A percentile compares a stretch with the other conserved stretches of the same genome.
phyloP scores from a whole-genome alignment of 64 coral and sea anemone genomes.

The Stichodactyla helianthus region DNA sequence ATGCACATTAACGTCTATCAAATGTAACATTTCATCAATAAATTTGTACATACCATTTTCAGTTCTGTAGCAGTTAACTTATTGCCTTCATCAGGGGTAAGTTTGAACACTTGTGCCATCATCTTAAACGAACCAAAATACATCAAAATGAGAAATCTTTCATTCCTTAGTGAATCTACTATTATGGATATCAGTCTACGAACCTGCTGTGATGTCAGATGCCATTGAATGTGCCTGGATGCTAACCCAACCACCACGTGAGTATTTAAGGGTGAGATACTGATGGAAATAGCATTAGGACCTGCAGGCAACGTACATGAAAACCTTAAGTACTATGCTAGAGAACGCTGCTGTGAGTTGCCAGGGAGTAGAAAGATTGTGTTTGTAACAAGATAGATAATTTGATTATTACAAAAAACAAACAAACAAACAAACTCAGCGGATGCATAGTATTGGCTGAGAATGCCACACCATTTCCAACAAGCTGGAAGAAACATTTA shows the following conservation, averaged over 20 bases:
- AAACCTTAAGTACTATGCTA: too few species aligned
- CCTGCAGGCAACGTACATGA: slow-evolving; percentile 16
- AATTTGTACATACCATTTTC: not conserved
- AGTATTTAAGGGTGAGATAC: slow-evolving; percentile 63
- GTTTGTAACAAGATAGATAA: too few species aligned
- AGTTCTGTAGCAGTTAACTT: slow-evolving; percentile 4
- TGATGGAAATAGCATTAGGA: slow-evolving; percentile 85
- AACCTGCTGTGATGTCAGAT: slow-evolving; percentile 65
- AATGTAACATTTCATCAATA: slow-evolving; percentile 23
- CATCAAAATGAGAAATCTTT: not conserved
- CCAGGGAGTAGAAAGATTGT: too few species aligned
- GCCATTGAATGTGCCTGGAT: slow-evolving; percentile 74
- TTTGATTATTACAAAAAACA: not conserved
- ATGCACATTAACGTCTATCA: too few species aligned
- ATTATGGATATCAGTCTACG: not conserved
- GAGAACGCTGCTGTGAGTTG: too few species aligned
- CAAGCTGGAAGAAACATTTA: too few species aligned
- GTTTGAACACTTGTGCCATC: slow-evolving; percentile 75
- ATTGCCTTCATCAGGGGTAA: slow-evolving; percentile 33
- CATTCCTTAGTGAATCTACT: not conserved
- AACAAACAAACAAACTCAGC: not conserved
- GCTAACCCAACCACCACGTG: slow-evolving; percentile 82
- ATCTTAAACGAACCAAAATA: slow-evolving; percentile 24
- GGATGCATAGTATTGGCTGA: too few species aligned
- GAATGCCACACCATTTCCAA: too few species aligned